Evolutionary conservation across 2,888 invertebrate species (phyloP).

Genomic region (Thymelicus sylvestris): DNA sequence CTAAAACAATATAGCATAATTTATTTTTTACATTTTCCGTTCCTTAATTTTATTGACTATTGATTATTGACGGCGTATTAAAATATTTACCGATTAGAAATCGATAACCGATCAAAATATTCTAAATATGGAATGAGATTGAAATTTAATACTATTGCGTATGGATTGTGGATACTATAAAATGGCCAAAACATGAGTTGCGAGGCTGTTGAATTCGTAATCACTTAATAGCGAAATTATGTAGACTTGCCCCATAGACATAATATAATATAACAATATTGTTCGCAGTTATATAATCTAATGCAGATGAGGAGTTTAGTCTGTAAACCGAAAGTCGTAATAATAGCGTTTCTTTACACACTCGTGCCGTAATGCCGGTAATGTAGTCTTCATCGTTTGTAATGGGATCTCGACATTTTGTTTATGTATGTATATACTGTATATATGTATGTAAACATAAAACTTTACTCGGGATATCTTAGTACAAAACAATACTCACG

Average conservation of each 20-base stretch:
- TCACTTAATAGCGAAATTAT: conserved; percentile 12
- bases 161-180: neutral
- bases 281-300: conserved; percentile 20
- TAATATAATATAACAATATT: conserved; percentile 8
- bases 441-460: no score
- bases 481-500: conserved; percentile 17
- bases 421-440: conserved; percentile 30
- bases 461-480: conserved; percentile 13
- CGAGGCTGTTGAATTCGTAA: conserved; percentile 4
- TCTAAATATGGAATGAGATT: no score
- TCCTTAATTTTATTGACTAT: no score
- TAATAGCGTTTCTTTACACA: conserved; percentile 25
- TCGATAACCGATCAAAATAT: no score
- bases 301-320: conserved; percentile 22
- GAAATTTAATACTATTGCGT: neutral
- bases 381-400: conserved; percentile 11
- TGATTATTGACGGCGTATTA: no score
- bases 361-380: conserved; percentile 10
- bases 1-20: no score
- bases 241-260: conserved; percentile 13
- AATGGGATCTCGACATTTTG: conserved; percentile 23
- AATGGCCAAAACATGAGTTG: neutral
- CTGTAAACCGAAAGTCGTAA: conserved; percentile 27
- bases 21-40: no score
- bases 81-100: no score